Evolutionary conservation across 1,140 invertebrate species (phyloP).

Genomic region (Planococcus citri): DNA sequence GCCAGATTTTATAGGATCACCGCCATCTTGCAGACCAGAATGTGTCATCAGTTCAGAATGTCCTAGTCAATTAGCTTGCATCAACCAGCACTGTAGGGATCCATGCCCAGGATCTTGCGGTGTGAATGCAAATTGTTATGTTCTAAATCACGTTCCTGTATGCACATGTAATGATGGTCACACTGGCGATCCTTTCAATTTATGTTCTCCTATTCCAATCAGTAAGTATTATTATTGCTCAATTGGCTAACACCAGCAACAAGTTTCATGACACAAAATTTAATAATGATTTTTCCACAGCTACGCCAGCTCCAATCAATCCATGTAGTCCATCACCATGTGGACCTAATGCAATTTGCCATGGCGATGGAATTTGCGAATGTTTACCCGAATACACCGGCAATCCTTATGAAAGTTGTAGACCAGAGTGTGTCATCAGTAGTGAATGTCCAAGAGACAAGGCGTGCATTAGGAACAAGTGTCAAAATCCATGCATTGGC

Average conservation of each 20-base stretch:
- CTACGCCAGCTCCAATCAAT: constrained; percentile 30
- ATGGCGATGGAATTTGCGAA: constrained; percentile 37
- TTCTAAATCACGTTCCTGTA: constrained; percentile 38
- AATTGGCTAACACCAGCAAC: too few relatives aligned
- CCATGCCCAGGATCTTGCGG: constrained; percentile 36
- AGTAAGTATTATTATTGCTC: constrained; percentile 30
- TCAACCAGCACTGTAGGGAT: constrained; percentile 35
- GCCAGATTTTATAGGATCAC: constrained; percentile 35
- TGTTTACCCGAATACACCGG: constrained; percentile 57
- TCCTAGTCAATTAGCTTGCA: constrained; percentile 34
- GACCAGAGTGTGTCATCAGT: constrained; percentile 54
- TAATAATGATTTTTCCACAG: constrained; percentile 22
- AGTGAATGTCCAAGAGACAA: constrained; percentile 50
- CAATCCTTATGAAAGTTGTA: constrained; percentile 49
- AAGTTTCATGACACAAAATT: background rate
- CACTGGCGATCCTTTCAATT: constrained; percentile 42
- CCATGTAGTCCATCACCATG: constrained; percentile 51
- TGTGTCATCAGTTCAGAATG: constrained; percentile 36
- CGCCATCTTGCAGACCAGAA: constrained; percentile 39
- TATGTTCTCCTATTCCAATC: constrained; percentile 36
- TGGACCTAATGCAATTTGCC: constrained; percentile 52
- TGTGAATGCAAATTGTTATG: constrained; percentile 38
- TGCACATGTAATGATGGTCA: constrained; percentile 37
- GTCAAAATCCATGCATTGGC: constrained; percentile 58
- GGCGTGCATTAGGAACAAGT: constrained; percentile 55